These are phyloP conservation scores for Platypus cylindrus DNA, from an alignment of 2,888 invertebrate genomes.

Conservation along the genomic window DNA sequence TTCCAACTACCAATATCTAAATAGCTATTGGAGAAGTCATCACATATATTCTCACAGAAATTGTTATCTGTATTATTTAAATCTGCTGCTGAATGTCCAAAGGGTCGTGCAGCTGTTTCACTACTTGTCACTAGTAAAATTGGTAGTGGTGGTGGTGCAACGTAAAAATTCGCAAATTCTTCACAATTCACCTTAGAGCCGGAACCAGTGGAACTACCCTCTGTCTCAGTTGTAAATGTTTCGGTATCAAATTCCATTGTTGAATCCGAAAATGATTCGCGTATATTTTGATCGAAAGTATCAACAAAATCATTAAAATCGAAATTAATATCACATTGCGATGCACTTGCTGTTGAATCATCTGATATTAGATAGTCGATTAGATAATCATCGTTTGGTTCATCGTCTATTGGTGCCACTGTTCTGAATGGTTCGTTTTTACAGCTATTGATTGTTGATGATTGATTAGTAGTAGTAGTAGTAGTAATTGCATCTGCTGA, in stretches of 20 bases:
- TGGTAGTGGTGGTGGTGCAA: slow-evolving; percentile 19
- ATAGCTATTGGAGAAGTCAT: slow-evolving; percentile 24
- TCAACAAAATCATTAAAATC: slow-evolving; percentile 30
- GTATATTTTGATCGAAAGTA: slow-evolving; percentile 26
- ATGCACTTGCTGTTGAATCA: slow-evolving; percentile 14
- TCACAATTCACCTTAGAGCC: slow-evolving; percentile 2
- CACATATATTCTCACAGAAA: slow-evolving; percentile 26
- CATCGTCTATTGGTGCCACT: slow-evolving; percentile 7
- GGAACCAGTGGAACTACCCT: slow-evolving; percentile 14
- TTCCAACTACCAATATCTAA: slow-evolving; percentile 24
- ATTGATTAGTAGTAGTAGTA: neutral
- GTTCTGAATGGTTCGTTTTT: neutral
- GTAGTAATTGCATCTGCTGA: slow-evolving; percentile 21
- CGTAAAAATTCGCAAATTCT: slow-evolving; percentile 22
- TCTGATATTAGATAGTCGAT: slow-evolving; percentile 24
- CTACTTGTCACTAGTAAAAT: neutral
- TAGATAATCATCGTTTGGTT: slow-evolving; percentile 20
- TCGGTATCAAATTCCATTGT: slow-evolving; percentile 19
- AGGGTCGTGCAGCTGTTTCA: neutral
- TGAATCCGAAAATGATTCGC: slow-evolving; percentile 13
- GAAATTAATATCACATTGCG: slow-evolving; percentile 22
- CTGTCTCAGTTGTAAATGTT: slow-evolving; percentile 21
- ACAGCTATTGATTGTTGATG: neutral
- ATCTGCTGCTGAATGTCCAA: slow-evolving; percentile 13
- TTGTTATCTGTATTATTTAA: slow-evolving; percentile 16